A percentile compares a stretch with the other conserved stretches of the same genome.
These are phyloP conservation scores for Ophion ventricosus DNA, from an alignment of 2,888 invertebrate species.

Conservation along the genomic window DNA sequence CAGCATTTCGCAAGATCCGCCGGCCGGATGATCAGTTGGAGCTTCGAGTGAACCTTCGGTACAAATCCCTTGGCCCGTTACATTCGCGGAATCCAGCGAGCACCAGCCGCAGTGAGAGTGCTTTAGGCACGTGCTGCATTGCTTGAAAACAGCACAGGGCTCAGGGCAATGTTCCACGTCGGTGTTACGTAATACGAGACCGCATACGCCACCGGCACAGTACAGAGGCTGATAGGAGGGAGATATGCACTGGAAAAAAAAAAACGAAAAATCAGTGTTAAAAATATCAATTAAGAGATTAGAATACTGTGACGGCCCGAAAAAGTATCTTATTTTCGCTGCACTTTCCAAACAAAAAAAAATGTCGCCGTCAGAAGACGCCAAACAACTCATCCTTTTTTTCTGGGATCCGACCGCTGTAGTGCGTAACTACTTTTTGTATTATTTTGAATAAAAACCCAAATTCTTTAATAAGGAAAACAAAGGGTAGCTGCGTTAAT, in stretches of 20 bases:
- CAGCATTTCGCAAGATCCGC: conserved; percentile 84
- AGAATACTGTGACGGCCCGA: too few species aligned
- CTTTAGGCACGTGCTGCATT: conserved; percentile 94
- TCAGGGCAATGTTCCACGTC: conserved; percentile 91
- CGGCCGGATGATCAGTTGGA: conserved; percentile 87
- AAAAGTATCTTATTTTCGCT: too few species aligned
- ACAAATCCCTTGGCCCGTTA: conserved; percentile 91
- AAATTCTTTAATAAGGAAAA: too few species aligned
- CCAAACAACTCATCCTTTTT: too few species aligned
- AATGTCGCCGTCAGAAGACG: background rate
- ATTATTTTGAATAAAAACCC: too few species aligned
- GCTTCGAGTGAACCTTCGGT: conserved; percentile 91
- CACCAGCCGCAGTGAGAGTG: conserved; percentile 98
- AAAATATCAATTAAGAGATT: background rate
- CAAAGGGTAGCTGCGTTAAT: too few species aligned
- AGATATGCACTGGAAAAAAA: conserved; percentile 90
- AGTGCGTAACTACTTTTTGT: too few species aligned
- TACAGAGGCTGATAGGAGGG: conserved; percentile 93
- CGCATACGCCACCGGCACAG: conserved; percentile 96
- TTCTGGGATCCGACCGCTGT: too few species aligned
- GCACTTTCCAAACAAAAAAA: background rate
- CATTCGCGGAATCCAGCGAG: conserved; percentile 86
- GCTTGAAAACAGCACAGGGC: conserved; percentile 91
- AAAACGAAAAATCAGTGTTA: background rate
- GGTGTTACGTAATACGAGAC: conserved; percentile 89